Evolutionary conservation across 23 tunicate species (phyloP), one percentile per base, ranked within the genome.

Genomic region (Ciona savignyi): DNA sequence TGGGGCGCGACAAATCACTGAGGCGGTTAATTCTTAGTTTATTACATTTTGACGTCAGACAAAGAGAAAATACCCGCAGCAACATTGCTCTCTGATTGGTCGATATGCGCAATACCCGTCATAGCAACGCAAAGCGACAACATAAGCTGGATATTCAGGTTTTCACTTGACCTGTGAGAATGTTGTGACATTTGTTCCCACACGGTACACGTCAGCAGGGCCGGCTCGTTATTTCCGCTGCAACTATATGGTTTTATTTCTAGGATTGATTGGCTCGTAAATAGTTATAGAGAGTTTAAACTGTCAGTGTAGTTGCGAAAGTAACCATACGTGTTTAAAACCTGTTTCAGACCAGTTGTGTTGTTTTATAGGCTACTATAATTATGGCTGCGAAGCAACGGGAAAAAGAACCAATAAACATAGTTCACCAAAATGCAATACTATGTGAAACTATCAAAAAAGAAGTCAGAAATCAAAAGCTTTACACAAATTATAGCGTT

Each of bases 391-490:
- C 79, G 69, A 80, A 88, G 73, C 80, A 65, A 2, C 69, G 86
- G 15, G 96, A 88, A 73, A 88, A 88, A 73, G 96, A 82, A 65
- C 87, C 96, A 23, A 77, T 79, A 11, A 94, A 94, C 49, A 87
- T 94, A 32, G 99, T 94, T 49, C 98, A 93, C 68, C 95, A 94
- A 83, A 94, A 94, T 82, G 95, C 90, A 32, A 93, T 94, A 68
- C 71, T 89, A 28, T 84, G 90, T 67, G 99, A 87, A 72, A 87
- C 90, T 3, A 87, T 83, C 49, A 79, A 80, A 34, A 94, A 94
- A 79, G 99, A 94, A 83, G 74, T 84, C 15, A 70, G 86, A 42
- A 82, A 89, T 72, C 99, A 94, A 73, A 94, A 93, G 71, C 83
- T 94, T n/a, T 94, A 94, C 86, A 94, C 95, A 19, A 84, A 72